Evolutionary conservation across 2,888 invertebrate species (phyloP).

Genomic region (Celastrina argiolus): DNA sequence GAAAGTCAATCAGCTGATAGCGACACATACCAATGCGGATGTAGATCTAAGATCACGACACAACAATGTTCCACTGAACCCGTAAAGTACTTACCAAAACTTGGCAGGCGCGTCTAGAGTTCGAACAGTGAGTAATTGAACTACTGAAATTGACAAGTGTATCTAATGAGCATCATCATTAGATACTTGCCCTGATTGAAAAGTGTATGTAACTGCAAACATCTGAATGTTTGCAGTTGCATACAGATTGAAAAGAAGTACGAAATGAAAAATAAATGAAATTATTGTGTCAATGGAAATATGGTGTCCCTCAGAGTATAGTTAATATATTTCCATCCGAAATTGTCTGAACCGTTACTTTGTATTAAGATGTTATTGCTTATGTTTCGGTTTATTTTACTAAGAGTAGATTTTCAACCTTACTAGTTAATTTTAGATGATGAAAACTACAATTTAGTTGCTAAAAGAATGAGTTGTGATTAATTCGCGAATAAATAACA

Average conservation of each 20-base stretch:
- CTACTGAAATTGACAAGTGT: neutral
- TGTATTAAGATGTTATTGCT: too few relatives aligned
- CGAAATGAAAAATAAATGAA: too few relatives aligned
- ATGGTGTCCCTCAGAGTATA: too few relatives aligned
- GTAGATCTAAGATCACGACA: neutral
- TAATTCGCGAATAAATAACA: neutral
- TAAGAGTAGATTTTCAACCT: too few relatives aligned
- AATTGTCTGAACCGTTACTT: too few relatives aligned
- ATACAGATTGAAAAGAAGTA: too few relatives aligned
- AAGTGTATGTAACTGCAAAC: neutral
- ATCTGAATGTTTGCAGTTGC: neutral
- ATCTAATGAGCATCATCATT: neutral
- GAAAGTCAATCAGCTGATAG: constrained; percentile 9
- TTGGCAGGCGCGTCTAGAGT: neutral
- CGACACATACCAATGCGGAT: neutral
- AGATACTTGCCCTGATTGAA: neutral
- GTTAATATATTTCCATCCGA: too few relatives aligned
- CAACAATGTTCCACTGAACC: constrained; percentile 12
- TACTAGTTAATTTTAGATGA: neutral
- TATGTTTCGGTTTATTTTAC: too few relatives aligned
- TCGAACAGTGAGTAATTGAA: constrained; percentile 8
- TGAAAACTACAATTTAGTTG: neutral
- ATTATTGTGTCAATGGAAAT: too few relatives aligned
- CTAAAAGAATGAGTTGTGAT: neutral
- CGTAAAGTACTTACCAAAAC: constrained; percentile 2